phyloP scores from a whole-genome alignment of 2,888 invertebrate species.

The Plagodis pulveraria region DNA sequence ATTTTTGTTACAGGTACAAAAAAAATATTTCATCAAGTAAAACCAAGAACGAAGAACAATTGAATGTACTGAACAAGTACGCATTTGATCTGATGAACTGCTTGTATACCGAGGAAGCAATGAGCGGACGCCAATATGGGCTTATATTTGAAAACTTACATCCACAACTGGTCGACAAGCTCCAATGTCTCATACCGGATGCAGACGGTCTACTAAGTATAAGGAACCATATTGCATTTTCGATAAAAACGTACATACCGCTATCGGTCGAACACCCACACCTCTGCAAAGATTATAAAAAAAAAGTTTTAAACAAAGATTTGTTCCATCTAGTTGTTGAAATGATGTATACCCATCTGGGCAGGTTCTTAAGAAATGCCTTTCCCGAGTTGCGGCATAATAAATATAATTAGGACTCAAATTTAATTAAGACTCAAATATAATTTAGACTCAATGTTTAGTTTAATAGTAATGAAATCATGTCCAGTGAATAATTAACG shows the following conservation, averaged over 20 bases:
- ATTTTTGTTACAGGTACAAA: constrained; percentile 56
- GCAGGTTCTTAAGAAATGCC: constrained; percentile 56
- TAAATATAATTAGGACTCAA: constrained; percentile 1
- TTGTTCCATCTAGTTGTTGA: constrained; percentile 59
- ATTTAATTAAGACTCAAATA: neutral
- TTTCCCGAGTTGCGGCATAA: constrained; percentile 50
- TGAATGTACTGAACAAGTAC: constrained; percentile 54
- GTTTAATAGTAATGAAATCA: neutral
- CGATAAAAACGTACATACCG: constrained; percentile 61
- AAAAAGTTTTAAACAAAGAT: constrained; percentile 55
- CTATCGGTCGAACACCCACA: constrained; percentile 43
- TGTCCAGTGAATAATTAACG: neutral
- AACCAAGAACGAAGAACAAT: constrained; percentile 47
- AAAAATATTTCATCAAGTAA: constrained; percentile 55
- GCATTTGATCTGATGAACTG: constrained; percentile 67
- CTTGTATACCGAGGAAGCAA: constrained; percentile 61
- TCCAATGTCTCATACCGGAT: constrained; percentile 58
- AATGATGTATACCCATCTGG: constrained; percentile 54
- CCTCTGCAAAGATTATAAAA: constrained; percentile 14
- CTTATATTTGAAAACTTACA: constrained; percentile 62
- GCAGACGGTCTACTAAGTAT: constrained; percentile 63
- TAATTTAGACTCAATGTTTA: neutral
- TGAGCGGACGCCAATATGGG: constrained; percentile 54
- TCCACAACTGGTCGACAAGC: constrained; percentile 58
- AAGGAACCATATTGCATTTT: constrained; percentile 68